Evolutionary conservation across 2,113 vertebrate species (phyloP).

Genomic region (Apistogramma diplotaenia): DNA sequence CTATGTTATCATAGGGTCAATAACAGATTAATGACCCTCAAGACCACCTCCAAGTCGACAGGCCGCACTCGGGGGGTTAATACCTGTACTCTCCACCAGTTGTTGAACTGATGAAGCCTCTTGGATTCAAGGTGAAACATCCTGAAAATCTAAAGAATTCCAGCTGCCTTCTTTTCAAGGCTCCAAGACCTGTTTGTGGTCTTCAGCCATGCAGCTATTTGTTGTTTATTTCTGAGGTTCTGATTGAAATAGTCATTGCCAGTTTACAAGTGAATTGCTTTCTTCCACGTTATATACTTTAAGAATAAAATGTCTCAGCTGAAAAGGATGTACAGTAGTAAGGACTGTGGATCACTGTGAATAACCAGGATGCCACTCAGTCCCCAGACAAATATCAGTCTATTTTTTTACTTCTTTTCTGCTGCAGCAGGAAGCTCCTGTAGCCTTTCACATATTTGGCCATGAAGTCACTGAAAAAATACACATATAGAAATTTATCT

Average conservation of each 20-base stretch:
- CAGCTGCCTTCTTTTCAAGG: not conserved
- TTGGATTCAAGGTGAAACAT: not conserved
- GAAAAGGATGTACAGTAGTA: not conserved
- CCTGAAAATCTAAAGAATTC: not conserved
- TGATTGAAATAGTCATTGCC: not conserved
- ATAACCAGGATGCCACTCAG: not conserved
- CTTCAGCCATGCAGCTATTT: not conserved
- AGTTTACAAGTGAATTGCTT: not conserved
- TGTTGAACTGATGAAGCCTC: not conserved
- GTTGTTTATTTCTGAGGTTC: not conserved
- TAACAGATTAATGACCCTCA: not conserved
- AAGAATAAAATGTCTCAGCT: not conserved
- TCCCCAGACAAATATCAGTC: not conserved
- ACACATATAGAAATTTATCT: not conserved
- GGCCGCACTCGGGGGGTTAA: not conserved
- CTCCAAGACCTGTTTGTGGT: not conserved
- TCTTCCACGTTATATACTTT: not conserved
- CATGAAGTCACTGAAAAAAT: not conserved
- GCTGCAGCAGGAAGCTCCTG: not conserved
- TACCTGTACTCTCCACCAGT: not conserved
- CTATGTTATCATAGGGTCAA: too few relatives aligned
- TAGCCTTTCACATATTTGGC: not conserved
- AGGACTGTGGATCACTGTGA: not conserved
- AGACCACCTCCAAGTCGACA: not conserved
- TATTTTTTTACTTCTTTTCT: not conserved